phyloP scores from a whole-genome alignment of 2,888 invertebrate species.

The Drosophila algonquin region DNA sequence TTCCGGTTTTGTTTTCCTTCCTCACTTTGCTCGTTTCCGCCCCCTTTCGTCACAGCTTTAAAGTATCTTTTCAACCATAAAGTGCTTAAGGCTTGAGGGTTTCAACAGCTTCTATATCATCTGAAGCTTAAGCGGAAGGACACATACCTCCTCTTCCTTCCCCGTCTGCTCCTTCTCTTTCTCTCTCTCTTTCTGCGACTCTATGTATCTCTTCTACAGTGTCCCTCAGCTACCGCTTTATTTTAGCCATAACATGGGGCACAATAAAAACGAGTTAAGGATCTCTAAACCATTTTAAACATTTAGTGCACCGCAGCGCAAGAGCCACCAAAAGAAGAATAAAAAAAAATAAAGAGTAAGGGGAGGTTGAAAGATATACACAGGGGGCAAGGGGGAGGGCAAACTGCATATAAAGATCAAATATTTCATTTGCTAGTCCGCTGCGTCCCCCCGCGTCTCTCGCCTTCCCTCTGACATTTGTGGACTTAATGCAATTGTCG shows the following conservation, averaged over 20 bases:
- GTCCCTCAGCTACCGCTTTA: constrained; percentile 39
- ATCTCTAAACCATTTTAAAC: constrained; percentile 58
- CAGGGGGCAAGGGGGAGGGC: neutral
- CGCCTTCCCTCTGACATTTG: constrained; percentile 49
- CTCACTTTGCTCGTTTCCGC: neutral
- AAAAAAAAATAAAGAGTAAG: neutral
- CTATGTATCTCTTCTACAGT: constrained; percentile 2
- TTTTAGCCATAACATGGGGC: constrained; percentile 54
- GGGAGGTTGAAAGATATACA: constrained; percentile 32
- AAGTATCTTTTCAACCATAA: constrained; percentile 12
- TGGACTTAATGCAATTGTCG: constrained; percentile 78
- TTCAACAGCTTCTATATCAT: constrained; percentile 29
- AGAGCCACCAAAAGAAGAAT: neutral
- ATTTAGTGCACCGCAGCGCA: constrained; percentile 54
- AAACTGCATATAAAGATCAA: constrained; percentile 74
- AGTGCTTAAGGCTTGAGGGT: constrained; percentile 18
- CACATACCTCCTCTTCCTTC: neutral
- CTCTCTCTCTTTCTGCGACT: too few species aligned
- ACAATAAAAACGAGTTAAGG: constrained; percentile 71
- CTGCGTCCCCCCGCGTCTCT: neutral
- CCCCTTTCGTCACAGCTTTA: neutral
- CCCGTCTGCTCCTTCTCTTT: neutral
- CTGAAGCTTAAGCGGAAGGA: constrained; percentile 27
- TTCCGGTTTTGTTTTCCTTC: neutral
- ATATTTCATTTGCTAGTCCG: constrained; percentile 57